phyloP scores from a whole-genome alignment of 2,888 invertebrate genomes.

The Leptinotarsa rubiginosa region DNA sequence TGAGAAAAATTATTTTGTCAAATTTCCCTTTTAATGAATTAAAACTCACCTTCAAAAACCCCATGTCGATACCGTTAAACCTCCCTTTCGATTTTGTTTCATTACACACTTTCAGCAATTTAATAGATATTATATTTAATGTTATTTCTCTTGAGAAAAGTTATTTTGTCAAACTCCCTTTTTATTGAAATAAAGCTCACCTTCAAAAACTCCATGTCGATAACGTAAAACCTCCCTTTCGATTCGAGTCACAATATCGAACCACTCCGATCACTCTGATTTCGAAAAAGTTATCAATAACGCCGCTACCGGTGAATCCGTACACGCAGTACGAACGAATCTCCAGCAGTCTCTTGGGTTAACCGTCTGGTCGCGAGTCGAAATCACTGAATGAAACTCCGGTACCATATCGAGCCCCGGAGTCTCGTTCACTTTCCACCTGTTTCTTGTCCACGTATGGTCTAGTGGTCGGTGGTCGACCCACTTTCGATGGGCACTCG shows the following conservation, averaged over 20 bases:
- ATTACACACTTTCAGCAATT: no score
- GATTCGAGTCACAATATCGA: constrained; percentile 2
- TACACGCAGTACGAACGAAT: constrained; percentile 17
- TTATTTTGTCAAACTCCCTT: no score
- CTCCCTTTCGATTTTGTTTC: not conserved
- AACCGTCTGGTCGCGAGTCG: constrained; percentile 19
- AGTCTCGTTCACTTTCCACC: constrained; percentile 51
- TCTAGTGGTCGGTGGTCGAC: constrained; percentile 47
- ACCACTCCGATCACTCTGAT: not conserved
- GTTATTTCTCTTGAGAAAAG: no score
- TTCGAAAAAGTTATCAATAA: not conserved
- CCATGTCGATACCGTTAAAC: constrained; percentile 7
- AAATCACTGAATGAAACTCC: constrained; percentile 30
- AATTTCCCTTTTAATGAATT: no score
- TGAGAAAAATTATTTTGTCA: no score
- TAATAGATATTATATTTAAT: no score
- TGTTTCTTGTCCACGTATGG: constrained; percentile 39
- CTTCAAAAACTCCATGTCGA: constrained; percentile 10
- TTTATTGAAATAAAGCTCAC: not conserved
- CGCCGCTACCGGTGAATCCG: constrained; percentile 12
- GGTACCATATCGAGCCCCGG: constrained; percentile 24
- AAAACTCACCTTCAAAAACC: constrained; percentile 10
- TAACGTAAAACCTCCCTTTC: not conserved
- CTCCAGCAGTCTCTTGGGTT: constrained; percentile 18
- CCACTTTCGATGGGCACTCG: constrained; percentile 35